A percentile compares a stretch with the other conserved stretches of the same genome.
Conservation (phyloP, 1,140 invertebrate species). For the Drosophila pseudoananassae region DNA sequence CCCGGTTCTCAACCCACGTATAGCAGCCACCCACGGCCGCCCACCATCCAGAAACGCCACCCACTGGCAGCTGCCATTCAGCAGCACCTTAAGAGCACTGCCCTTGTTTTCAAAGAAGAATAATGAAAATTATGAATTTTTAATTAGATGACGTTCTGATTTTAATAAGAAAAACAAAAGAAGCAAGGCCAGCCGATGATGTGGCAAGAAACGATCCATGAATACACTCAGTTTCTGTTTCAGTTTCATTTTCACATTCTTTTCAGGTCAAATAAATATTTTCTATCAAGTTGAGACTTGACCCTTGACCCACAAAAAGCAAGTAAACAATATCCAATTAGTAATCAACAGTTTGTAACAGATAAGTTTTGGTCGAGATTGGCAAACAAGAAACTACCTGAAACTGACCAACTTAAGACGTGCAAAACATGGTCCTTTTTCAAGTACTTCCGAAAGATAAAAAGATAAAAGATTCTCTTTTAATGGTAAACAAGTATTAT, state of each 20-base stretch:
- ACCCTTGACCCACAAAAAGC: background rate
- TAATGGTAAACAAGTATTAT: no score
- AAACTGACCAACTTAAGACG: background rate
- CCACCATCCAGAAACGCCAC: slow-evolving; percentile 3
- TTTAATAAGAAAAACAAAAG: slow-evolving; percentile 40
- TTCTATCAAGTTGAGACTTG: slow-evolving; percentile 4
- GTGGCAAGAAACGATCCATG: slow-evolving; percentile 17
- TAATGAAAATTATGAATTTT: slow-evolving; percentile 75
- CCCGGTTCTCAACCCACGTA: background rate
- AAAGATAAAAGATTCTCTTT: slow-evolving; percentile 8
- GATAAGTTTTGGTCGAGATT: background rate
- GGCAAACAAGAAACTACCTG: slow-evolving; percentile 21
- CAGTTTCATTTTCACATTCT: background rate
- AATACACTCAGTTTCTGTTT: slow-evolving; percentile 25
- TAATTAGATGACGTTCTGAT: slow-evolving; percentile 75
- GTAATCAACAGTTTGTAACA: background rate
- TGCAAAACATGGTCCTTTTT: background rate
- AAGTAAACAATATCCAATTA: slow-evolving; percentile 33
- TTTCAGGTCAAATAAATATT: background rate
- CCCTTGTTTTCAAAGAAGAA: slow-evolving; percentile 65
- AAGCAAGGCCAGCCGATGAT: background rate
- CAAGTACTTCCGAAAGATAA: slow-evolving; percentile 7
- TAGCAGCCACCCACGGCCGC: background rate
- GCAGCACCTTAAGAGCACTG: slow-evolving; percentile 28
- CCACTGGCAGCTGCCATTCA: slow-evolving; percentile 23